Percentiles rank a stretch among this genome's conserved stretches.
Evolutionary conservation across 2,113 vertebrate genomes (phyloP).

Genomic region (Hiodon tergisus): DNA sequence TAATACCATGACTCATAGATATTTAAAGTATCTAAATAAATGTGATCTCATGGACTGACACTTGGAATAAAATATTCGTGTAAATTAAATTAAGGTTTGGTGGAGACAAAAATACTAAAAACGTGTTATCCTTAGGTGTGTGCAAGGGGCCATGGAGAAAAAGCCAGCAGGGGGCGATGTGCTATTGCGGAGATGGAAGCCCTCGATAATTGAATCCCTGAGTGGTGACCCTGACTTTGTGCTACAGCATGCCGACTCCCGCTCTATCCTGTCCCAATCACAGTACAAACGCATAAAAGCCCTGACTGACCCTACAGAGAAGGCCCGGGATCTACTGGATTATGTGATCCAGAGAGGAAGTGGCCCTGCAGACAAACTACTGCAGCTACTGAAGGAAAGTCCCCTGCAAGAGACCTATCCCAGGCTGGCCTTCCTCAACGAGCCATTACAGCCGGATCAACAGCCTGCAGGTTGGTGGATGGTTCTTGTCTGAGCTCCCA

Average conservation of each 20-base stretch:
- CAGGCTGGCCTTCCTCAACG: slow-evolving; percentile 40
- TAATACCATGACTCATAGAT: no score
- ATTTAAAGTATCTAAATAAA: no score
- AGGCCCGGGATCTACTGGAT: slow-evolving; percentile 59
- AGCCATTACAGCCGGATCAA: slow-evolving; percentile 17
- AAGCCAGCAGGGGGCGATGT: slow-evolving; percentile 32
- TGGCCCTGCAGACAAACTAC: slow-evolving; percentile 30
- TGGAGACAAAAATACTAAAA: no score
- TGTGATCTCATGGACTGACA: no score
- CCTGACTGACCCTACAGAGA: slow-evolving; percentile 33
- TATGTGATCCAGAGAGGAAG: slow-evolving; percentile 47
- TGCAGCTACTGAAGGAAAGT: slow-evolving; percentile 43
- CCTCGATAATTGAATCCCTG: slow-evolving; percentile 49
- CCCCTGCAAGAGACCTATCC: slow-evolving; percentile 54
- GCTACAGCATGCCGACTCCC: slow-evolving; percentile 56
- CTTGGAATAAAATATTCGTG: no score
- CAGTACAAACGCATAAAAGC: slow-evolving; percentile 54
- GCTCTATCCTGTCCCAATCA: slow-evolving; percentile 37
- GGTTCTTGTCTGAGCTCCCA: background rate
- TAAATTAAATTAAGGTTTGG: no score
- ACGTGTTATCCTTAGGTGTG: background rate
- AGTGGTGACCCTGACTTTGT: slow-evolving; percentile 53
- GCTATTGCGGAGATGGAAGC: slow-evolving; percentile 46
- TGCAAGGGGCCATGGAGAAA: slow-evolving; percentile 37
- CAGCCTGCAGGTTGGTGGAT: slow-evolving; percentile 33